Conservation (phyloP, 92 coral and sea anemone genomes). For the Anthopleura xanthogrammica region DNA sequence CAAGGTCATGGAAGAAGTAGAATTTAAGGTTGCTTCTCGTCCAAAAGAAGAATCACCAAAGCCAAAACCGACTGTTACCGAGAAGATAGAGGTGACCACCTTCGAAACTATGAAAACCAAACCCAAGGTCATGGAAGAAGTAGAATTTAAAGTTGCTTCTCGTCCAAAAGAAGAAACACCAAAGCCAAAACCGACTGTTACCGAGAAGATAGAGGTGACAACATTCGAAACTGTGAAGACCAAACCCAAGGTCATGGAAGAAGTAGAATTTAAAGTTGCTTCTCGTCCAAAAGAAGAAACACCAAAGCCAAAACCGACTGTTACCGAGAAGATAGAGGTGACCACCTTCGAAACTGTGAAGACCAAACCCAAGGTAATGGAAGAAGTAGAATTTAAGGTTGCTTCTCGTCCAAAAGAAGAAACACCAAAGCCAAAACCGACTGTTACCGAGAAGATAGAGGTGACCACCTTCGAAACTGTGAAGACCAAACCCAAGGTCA, state of each 20-base stretch:
- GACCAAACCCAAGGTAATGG: slow-evolving; percentile 1
- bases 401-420: slow-evolving; percentile 30
- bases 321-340: slow-evolving; percentile 23
- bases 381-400: slow-evolving; percentile 48
- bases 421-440: background rate
- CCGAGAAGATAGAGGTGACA: background rate
- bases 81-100: background rate
- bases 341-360: background rate
- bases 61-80: slow-evolving; percentile 6
- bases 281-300: background rate
- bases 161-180: slow-evolving; percentile 17
- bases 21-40: background rate
- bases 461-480: background rate
- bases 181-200: slow-evolving; percentile 11
- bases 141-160: background rate
- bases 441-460: background rate
- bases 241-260: no score
- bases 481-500: slow-evolving; percentile 1
- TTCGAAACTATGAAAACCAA: background rate
- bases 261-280: background rate
- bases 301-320: background rate
- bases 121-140: slow-evolving; percentile 20
- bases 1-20: slow-evolving; percentile 22
- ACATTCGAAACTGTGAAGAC: no score
- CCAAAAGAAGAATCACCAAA: background rate